Evolutionary conservation across 2,888 invertebrate genomes (phyloP).

Genomic region (Tenthredo mesomela): DNA sequence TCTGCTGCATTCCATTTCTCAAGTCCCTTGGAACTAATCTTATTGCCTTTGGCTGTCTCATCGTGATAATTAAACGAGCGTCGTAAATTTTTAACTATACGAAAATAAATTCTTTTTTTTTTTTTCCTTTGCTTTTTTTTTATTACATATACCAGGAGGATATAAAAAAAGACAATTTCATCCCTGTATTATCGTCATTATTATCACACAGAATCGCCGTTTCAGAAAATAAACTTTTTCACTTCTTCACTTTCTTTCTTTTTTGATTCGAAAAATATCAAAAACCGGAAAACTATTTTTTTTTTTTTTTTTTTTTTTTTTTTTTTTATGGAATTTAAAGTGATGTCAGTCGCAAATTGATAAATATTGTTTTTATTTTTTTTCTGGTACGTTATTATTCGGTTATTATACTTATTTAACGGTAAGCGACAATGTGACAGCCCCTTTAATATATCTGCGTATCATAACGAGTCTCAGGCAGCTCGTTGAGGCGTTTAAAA

Average conservation of each 20-base stretch:
- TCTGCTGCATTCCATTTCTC: slow-evolving; percentile 10
- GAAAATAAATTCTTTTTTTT: not conserved
- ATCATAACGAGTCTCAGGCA: slow-evolving; percentile 9
- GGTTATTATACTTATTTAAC: too few relatives aligned
- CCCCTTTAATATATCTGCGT: slow-evolving; percentile 5
- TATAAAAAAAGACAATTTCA: not conserved
- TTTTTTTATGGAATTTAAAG: not conserved
- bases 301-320: not conserved
- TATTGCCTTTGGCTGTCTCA: slow-evolving; percentile 17
- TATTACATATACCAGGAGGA: not conserved
- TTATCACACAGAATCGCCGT: not conserved
- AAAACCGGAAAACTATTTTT: not conserved
- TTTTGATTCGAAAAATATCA: not conserved
- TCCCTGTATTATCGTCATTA: not conserved
- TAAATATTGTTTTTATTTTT: too few relatives aligned
- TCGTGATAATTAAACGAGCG: not conserved
- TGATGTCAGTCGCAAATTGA: not conserved
- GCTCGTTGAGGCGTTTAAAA: slow-evolving; percentile 3
- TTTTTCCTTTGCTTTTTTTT: not conserved
- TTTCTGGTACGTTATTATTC: too few relatives aligned
- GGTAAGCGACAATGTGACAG: not conserved
- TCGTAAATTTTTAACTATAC: not conserved
- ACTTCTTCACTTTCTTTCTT: not conserved
- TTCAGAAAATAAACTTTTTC: not conserved
- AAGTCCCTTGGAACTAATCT: slow-evolving; percentile 28